A percentile compares a stretch with the other conserved stretches of the same genome.
phyloP scores from a whole-genome alignment of 2,113 vertebrate genomes.

The Daubentonia madagascariensis region DNA sequence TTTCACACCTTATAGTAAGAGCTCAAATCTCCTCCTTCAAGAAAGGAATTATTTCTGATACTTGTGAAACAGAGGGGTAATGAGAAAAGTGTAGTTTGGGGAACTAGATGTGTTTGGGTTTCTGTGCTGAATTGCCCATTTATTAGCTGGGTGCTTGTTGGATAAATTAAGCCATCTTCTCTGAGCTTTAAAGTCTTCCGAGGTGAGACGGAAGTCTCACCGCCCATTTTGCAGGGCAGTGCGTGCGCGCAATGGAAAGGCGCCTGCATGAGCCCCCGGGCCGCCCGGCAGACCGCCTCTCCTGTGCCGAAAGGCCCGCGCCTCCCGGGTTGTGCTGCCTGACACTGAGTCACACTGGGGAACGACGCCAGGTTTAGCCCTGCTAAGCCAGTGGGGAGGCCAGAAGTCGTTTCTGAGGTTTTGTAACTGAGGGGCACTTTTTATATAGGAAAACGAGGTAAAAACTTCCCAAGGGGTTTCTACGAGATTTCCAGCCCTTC shows the following conservation, averaged over 20 bases:
- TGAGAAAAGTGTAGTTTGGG: neutral
- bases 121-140: neutral
- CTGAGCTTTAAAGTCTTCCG: accelerated
- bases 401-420: constrained; percentile 49
- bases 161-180: neutral
- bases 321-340: accelerated
- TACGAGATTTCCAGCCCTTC: constrained; percentile 75
- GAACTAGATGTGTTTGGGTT: accelerated
- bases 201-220: neutral
- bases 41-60: neutral
- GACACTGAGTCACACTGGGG: accelerated
- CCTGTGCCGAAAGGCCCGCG: accelerated
- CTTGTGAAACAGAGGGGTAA: neutral
- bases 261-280: accelerated
- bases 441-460: constrained; percentile 63
- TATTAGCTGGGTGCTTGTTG: accelerated
- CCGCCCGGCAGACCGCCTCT: neutral
- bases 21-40: neutral
- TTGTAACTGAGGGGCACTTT: constrained; percentile 46
- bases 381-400: neutral
- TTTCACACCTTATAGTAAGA: accelerated
- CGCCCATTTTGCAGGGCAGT: accelerated
- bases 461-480: constrained; percentile 78
- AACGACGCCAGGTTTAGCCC: neutral
- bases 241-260: accelerated